Percentiles rank a stretch among this genome's conserved stretches.
Evolutionary conservation across 64 coral and sea anemone species (phyloP).

Genomic region (Stichodactyla helianthus): DNA sequence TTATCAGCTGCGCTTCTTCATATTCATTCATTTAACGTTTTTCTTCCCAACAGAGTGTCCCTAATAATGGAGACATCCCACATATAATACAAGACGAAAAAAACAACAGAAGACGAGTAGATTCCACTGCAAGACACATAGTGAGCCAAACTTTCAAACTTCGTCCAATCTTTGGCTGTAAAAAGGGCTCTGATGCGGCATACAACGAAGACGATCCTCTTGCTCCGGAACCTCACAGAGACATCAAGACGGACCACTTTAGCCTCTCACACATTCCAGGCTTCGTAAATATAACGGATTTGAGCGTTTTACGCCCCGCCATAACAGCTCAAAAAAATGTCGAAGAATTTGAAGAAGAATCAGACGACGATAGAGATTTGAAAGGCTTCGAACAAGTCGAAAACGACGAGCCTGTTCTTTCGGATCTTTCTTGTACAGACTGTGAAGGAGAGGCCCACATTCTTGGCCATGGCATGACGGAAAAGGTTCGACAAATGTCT

Average conservation of each 20-base stretch:
- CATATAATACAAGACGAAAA: constrained; percentile 11
- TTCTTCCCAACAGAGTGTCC: not conserved
- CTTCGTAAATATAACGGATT: constrained; percentile 19
- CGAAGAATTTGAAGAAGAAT: not conserved
- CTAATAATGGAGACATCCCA: not conserved
- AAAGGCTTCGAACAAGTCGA: not conserved
- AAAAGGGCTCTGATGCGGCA: not conserved
- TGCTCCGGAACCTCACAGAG: not conserved
- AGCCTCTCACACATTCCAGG: not conserved
- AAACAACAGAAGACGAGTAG: not conserved
- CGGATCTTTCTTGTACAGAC: constrained; percentile 9
- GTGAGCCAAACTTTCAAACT: not conserved
- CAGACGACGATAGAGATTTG: not conserved
- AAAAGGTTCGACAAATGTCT: constrained; percentile 40
- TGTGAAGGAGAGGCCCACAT: constrained; percentile 14
- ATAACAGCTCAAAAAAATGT: not conserved
- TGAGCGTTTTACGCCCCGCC: not conserved
- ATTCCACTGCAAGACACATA: not conserved
- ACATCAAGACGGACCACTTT: not conserved
- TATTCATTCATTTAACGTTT: not conserved
- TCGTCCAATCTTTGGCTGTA: constrained; percentile 21
- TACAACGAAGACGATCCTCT: not conserved
- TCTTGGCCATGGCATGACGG: not conserved
- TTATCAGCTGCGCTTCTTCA: not conserved
- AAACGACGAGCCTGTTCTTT: not conserved